These are phyloP conservation scores for Pelosia muscerda DNA, from an alignment of 2,888 invertebrate genomes.

Conservation along the genomic window DNA sequence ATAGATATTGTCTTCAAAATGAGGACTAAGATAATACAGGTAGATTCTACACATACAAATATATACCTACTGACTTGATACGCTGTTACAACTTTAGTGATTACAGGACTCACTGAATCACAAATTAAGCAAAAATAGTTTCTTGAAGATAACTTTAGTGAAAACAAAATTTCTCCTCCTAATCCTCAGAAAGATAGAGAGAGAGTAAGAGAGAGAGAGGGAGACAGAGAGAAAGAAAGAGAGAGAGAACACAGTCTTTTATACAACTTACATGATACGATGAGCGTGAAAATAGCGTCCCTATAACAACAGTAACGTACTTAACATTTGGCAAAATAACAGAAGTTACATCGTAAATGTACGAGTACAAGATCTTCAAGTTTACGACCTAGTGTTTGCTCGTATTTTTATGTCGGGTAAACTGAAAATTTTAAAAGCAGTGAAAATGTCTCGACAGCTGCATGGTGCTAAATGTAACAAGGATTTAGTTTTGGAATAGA, in stretches of 20 bases:
- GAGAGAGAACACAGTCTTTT: constrained; percentile 1
- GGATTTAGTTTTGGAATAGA: constrained; percentile 52
- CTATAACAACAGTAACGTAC: constrained; percentile 5
- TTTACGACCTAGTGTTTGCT: constrained; percentile 46
- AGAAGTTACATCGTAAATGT: constrained; percentile 18
- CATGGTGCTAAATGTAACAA: constrained; percentile 56
- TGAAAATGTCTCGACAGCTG: constrained; percentile 74
- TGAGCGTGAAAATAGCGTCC: constrained; percentile 4
- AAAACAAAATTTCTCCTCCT: neutral
- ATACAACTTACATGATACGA: constrained; percentile 8
- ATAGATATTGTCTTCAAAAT: neutral
- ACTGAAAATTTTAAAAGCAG: constrained; percentile 69
- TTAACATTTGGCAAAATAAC: constrained; percentile 23
- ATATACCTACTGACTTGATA: neutral
- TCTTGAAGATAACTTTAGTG: neutral
- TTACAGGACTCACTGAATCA: neutral
- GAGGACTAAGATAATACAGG: neutral
- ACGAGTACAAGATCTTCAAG: constrained; percentile 31
- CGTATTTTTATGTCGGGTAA: constrained; percentile 68
- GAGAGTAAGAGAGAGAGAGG: too few species aligned
- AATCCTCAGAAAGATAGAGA: too few species aligned
- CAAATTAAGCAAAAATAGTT: neutral
- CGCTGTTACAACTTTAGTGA: neutral
- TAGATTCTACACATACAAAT: neutral
- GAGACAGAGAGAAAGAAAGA: too few species aligned